Conservation (phyloP, 35 echinoderm and acorn worm genomes). For the Eucidaris tribuloides region DNA sequence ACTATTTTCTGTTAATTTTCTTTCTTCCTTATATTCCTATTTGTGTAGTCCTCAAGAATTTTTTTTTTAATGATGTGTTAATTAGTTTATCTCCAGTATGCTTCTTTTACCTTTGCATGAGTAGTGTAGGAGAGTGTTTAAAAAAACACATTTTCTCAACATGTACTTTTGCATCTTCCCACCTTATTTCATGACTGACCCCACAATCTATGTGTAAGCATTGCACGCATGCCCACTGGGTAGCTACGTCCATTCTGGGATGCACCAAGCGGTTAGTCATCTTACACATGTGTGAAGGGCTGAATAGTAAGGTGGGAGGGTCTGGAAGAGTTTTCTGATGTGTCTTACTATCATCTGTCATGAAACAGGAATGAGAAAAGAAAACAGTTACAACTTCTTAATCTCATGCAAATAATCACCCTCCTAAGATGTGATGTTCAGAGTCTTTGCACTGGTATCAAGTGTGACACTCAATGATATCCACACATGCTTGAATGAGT, state of each 20-base stretch:
- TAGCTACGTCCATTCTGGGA: conserved; percentile 82
- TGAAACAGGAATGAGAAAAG: neutral
- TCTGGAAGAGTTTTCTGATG: conserved; percentile 95
- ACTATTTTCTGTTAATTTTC: no score
- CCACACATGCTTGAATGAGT: neutral
- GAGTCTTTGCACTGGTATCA: neutral
- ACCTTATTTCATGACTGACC: no score
- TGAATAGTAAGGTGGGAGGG: conserved; percentile 87
- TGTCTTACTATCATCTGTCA: conserved; percentile 89
- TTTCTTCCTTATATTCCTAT: no score
- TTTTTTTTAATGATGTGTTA: no score
- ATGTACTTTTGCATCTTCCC: no score
- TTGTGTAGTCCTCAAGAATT: no score
- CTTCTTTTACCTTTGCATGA: no score
- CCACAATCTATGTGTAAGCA: no score
- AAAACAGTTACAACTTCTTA: neutral
- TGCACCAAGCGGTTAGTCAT: conserved; percentile 95
- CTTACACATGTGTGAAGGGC: conserved; percentile 88
- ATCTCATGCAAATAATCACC: neutral
- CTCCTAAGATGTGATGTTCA: neutral
- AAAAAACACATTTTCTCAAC: no score
- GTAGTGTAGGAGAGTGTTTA: no score
- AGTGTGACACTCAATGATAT: neutral
- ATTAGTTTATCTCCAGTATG: no score
- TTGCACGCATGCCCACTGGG: neutral